These are phyloP conservation scores for Formica selysi DNA, from an alignment of 1,140 invertebrate genomes.

Conservation along the genomic window DNA sequence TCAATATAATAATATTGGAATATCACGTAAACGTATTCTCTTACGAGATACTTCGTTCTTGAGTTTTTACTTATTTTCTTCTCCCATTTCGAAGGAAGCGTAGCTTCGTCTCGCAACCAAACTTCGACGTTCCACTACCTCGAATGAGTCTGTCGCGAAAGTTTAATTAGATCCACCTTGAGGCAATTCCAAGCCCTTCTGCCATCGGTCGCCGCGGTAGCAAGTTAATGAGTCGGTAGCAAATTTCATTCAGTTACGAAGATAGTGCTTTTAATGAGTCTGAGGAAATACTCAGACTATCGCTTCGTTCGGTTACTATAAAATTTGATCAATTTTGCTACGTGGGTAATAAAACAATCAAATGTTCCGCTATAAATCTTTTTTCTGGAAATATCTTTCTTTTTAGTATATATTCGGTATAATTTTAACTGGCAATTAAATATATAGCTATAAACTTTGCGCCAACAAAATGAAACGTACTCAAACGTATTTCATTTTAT, in stretches of 20 bases:
- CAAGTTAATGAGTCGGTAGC: constrained; percentile 57
- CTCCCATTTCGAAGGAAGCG: constrained; percentile 34
- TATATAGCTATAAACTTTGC: neutral
- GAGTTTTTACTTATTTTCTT: constrained; percentile 56
- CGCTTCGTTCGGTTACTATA: constrained; percentile 1
- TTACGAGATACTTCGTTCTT: constrained; percentile 35
- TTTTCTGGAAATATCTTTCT: neutral
- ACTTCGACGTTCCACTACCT: constrained; percentile 49
- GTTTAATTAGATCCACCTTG: constrained; percentile 62
- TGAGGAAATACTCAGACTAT: constrained; percentile 39
- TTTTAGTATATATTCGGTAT: neutral
- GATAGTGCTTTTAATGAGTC: constrained; percentile 48
- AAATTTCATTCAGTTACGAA: constrained; percentile 58
- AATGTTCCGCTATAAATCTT: neutral
- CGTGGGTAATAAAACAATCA: neutral
- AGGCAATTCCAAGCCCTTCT: constrained; percentile 47
- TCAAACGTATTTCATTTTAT: neutral
- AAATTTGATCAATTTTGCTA: constrained; percentile 6
- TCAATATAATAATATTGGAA: constrained; percentile 12
- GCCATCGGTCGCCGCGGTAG: constrained; percentile 49
- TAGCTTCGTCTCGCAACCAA: constrained; percentile 43
- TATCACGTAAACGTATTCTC: constrained; percentile 46
- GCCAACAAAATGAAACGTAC: neutral
- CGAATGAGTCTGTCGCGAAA: constrained; percentile 56
- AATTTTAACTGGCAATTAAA: neutral